A percentile compares a stretch with the other conserved stretches of the same genome.
phyloP scores from a whole-genome alignment of 2,797 vertebrate genomes.

The Myotis daubentonii region DNA sequence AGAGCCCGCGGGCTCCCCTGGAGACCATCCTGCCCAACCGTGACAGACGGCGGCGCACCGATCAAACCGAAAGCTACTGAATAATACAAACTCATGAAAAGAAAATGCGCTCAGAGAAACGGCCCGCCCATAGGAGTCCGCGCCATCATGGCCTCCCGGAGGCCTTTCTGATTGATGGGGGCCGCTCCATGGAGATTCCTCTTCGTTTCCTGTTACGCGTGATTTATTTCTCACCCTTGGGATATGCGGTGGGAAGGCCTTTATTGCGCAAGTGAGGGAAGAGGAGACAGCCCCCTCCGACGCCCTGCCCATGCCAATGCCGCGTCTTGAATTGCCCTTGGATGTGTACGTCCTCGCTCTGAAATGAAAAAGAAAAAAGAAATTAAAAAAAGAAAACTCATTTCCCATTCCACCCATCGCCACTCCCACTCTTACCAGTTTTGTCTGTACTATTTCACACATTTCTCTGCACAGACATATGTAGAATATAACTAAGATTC shows the following conservation, averaged over 20 bases:
- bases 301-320: slow-evolving; percentile 40
- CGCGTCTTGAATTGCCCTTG: slow-evolving; percentile 71
- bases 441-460: not conserved
- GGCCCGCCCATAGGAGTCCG: slow-evolving; percentile 64
- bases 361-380: too few relatives aligned
- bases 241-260: not conserved
- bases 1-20: not conserved
- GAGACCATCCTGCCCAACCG: not conserved
- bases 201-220: slow-evolving; percentile 70
- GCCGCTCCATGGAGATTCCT: slow-evolving; percentile 64
- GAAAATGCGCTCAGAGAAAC: slow-evolving; percentile 58
- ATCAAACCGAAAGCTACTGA: slow-evolving; percentile 66
- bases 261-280: slow-evolving; percentile 51
- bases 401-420: not conserved
- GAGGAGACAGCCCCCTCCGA: slow-evolving; percentile 42
- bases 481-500: too few relatives aligned
- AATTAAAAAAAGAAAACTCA: not conserved
- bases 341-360: slow-evolving; percentile 14
- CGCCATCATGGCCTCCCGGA: slow-evolving; percentile 49
- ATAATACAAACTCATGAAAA: slow-evolving; percentile 78
- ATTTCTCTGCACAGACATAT: not conserved
- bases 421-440: not conserved
- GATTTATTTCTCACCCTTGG: slow-evolving; percentile 48
- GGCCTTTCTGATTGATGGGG: slow-evolving; percentile 66
- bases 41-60: slow-evolving; percentile 54